Base-by-base conservation (phyloP, 2,113 vertebrate genomes). In the Dermatemys mawii region DNA sequence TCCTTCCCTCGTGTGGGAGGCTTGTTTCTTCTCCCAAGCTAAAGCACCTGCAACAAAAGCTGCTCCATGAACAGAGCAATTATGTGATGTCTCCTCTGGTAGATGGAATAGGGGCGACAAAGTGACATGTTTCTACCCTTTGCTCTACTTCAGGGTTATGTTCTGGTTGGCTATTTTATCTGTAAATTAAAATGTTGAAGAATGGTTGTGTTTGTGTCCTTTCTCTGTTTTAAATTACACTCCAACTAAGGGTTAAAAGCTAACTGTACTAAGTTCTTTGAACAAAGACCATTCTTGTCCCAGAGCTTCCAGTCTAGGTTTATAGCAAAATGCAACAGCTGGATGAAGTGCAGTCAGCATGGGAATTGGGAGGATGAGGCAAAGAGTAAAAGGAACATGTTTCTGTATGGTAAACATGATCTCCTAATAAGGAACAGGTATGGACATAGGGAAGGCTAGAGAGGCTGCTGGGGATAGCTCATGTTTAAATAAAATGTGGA, bases 351-450 rank as follows among this genome's bases (percentile, higher is more conserved):
- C 76, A 76, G 88, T 78, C 86, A 90, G 76, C 70, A 38, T 78
- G 88, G 60, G 93, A 93, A 94, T 27, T 83, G 86, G 63, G 86
- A 92, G 92, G 88, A 79, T 93, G 93, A 93, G 70, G 92, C 93
- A 73, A 90, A 93, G 92, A 91, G 82, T 94, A 97, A 90, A 1
- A 12, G 94, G 60, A 54, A 94, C 80, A 90, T 96, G 60, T 67
- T n/a, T 93, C 94, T 95, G 93, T 88, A 92, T 96, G 96, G 95
- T 96, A 97, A 96, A 95, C 96, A 97, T 91, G 44, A 75, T 19
- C 75, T 87, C 54, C 73, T 96, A 97, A 95, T 84, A 93, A 96
- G 96, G 96, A 97, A 94, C 85, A 89, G 92, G 95, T 96, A 96
- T 84, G 86, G n/a, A 91, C 88, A 92, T 94, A 90, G 91, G 92